Evolutionary conservation across 2,797 vertebrate species (phyloP), one percentile per base, ranked within the genome.

Genomic region (Harpagifer antarcticus): DNA sequence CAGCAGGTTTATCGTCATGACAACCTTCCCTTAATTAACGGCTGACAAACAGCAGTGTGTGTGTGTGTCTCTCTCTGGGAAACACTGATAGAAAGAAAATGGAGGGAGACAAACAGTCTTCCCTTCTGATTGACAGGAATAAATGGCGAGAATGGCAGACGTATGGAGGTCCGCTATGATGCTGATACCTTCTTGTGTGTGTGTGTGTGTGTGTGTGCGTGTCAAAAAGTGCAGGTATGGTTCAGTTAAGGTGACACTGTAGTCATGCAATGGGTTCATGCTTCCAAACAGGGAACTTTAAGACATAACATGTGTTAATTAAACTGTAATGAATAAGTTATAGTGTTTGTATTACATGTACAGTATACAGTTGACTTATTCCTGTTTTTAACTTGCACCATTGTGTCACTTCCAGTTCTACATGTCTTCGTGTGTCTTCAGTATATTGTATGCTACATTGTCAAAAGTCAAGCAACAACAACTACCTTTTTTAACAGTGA

Each of bases 11-110:
- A 89, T 91, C 61, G 81, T 73, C 85, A 78, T 84, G 90, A 91
- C 89, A 90, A 88, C 88, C 80, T 74, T 81, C 59, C 71, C 86
- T 91, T 91, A 92, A 92, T 92, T 91, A 93, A 85, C 63, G 40
- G 50, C 83, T 78, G 79, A 90, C 76, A 84, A 86, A 82, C 78
- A 71, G 82, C 58, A 42, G 81, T 27, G 76, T 59, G 66, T 15
- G 19, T 23, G 23, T 23, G 23, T 23, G 23, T 23, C 23, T 79
- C 74, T 87, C 68, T 83, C 76, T 33, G 49, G 80, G 79, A 68
- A 4, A 7, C 15, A 47, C 14, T 42, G 54, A 74, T 43, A 67
- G 53, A 74, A 60, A 48, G 45, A 69, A 74, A 74, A 71, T 17
- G 20, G 37, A 67, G 23, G 54, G n/a, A 2, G 17, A n/a, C 45